Conservation (phyloP, 2,797 vertebrate genomes). For the Lagodon rhomboides region DNA sequence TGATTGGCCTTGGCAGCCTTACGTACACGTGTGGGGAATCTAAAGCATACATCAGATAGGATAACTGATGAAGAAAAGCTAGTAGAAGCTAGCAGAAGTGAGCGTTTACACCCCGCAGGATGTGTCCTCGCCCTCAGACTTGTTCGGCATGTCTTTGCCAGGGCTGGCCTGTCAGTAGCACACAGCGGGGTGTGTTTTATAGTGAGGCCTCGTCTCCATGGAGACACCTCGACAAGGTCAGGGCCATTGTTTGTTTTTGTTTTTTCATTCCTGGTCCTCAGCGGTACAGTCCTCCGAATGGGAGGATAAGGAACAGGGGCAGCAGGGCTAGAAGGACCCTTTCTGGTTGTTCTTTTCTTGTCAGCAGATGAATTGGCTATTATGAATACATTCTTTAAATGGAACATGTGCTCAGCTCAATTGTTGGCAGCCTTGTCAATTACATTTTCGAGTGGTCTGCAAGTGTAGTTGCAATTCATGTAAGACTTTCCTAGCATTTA, state of each 20-base stretch:
- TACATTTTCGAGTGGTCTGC: background rate
- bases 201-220: conserved; percentile 80
- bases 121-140: conserved; percentile 43
- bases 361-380: conserved; percentile 10
- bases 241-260: conserved; percentile 78
- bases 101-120: conserved; percentile 27
- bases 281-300: conserved; percentile 26
- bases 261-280: conserved; percentile 45
- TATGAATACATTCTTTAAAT: background rate
- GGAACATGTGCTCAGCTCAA: conserved; percentile 1
- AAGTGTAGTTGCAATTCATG: background rate
- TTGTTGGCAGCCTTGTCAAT: conserved; percentile 22
- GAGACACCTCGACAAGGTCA: conserved; percentile 83
- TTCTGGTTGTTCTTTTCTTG: background rate
- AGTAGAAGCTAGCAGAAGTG: background rate
- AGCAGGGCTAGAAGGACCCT: background rate
- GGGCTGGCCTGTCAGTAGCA: conserved; percentile 53
- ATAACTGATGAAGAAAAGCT: background rate
- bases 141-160: conserved; percentile 56
- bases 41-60: background rate
- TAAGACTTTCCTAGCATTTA: background rate
- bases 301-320: conserved; percentile 45
- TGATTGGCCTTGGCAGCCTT: background rate
- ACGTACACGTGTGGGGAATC: no score
- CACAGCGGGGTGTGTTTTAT: conserved; percentile 81